Conservation (phyloP, 2,888 invertebrate species). For the Himalopsyche japonica region DNA sequence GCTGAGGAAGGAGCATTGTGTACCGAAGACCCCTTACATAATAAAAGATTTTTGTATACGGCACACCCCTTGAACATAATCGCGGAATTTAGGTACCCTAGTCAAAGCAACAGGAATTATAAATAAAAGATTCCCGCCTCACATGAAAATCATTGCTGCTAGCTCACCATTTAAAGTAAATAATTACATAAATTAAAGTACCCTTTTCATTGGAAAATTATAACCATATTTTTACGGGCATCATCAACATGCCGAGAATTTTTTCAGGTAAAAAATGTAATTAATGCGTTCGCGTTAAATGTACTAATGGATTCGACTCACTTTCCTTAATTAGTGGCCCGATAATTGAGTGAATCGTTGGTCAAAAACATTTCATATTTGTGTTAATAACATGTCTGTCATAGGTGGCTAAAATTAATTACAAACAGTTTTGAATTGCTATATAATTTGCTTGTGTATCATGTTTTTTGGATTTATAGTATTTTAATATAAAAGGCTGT, state of each 20-base stretch:
- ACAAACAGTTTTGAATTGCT: not conserved
- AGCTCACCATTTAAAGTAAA: not conserved
- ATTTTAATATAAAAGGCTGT: not conserved
- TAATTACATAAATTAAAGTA: not conserved
- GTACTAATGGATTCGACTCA: not conserved
- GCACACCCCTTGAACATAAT: not conserved
- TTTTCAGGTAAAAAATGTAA: slow-evolving; percentile 1
- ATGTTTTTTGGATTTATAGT: not conserved
- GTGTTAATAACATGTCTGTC: slow-evolving; percentile 40
- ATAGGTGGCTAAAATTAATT: slow-evolving; percentile 15
- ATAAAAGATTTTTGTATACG: not conserved
- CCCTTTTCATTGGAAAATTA: not conserved
- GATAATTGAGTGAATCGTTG: slow-evolving; percentile 37
- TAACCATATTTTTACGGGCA: not conserved
- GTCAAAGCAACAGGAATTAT: not conserved
- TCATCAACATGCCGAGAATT: slow-evolving; percentile 8
- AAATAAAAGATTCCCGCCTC: not conserved
- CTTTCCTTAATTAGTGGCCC: slow-evolving; percentile 34
- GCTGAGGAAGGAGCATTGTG: not conserved
- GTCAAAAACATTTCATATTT: slow-evolving; percentile 36
- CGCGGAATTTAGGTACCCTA: not conserved
- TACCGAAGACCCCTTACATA: not conserved
- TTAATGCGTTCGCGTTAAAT: slow-evolving; percentile 7
- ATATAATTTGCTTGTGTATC: not conserved
- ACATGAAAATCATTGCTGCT: not conserved